Evolutionary conservation across 2,113 vertebrate species (phyloP), one percentile per base, ranked within the genome.

Genomic region (Madoqua kirkii): DNA sequence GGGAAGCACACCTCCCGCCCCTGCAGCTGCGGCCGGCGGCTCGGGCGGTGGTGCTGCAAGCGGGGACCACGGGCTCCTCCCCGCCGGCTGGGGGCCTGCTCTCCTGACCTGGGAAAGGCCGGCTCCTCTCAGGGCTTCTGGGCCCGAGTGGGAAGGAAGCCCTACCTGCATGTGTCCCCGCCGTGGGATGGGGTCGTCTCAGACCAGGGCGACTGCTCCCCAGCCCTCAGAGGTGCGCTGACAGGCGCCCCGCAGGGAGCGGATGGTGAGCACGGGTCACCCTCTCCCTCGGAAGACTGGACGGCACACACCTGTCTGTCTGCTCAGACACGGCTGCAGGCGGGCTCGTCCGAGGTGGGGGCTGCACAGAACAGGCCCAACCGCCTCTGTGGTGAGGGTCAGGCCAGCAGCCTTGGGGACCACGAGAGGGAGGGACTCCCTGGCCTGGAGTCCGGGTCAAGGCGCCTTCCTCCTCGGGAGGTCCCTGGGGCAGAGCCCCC

Each of bases 21-120:
- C 3, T 4, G 13, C 0, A 9, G 1, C 16, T 15, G n/a, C 16
- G 0, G 60, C 15, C 0, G 0, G 3, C n/a, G 14, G 29, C 3
- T 5, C 2, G 0, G 17, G 27, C 8, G 0, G 54, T 15, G 45
- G 21, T 17, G 13, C 7, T 1, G 16, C 17, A 1, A 15, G 2
- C 0, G 10, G 48, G 5, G 50, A 1, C 3, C 11, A 4, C 0
- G 0, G 16, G 52, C 19, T 3, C 33, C 36, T 36, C 21, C 27
- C 62, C 12, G 21, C 3, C 1, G 0, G 2, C 3, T 6, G 16
- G 8, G 6, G 19, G 4, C 6, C 23, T 14, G 81, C 15, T 23
- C 45, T 55, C 57, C n/a, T 1, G 19, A 54, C 16, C n/a, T 0
- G 5, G 29, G 27, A 13, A 21, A 43, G 31, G 45, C 33, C 2